A percentile compares a stretch with the other conserved stretches of the same genome.
These are phyloP conservation scores for Patella caerulea DNA, from an alignment of 2,888 invertebrate species.

Conservation along the genomic window DNA sequence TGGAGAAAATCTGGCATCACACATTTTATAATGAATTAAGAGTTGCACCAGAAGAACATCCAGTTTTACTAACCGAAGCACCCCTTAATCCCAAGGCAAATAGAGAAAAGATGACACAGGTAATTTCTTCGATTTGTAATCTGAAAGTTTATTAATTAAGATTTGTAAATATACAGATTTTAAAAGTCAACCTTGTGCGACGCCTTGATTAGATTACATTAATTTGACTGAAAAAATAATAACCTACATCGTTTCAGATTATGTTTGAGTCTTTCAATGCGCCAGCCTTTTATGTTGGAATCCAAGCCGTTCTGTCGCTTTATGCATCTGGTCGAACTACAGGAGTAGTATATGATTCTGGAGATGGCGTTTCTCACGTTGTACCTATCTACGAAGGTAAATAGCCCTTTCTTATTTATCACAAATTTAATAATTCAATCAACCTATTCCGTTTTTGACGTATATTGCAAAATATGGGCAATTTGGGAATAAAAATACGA, in stretches of 20 bases:
- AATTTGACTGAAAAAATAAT: no score
- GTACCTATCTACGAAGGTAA: conserved; percentile 88
- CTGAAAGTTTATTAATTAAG: no score
- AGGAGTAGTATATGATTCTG: conserved; percentile 58
- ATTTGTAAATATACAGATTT: no score
- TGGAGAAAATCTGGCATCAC: conserved; percentile 69
- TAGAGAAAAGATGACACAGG: conserved; percentile 87
- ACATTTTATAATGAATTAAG: conserved; percentile 66
- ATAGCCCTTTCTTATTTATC: no score
- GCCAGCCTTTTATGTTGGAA: conserved; percentile 59
- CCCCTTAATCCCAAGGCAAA: conserved; percentile 91
- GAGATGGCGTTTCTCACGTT: conserved; percentile 76
- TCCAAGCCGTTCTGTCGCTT: conserved; percentile 60
- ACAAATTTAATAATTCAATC: no score
- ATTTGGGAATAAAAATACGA: neutral
- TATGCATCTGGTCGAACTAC: conserved; percentile 81
- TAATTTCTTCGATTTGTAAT: conserved; percentile 5
- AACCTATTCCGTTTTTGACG: neutral
- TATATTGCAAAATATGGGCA: neutral
- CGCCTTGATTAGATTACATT: no score
- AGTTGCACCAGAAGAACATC: conserved; percentile 82
- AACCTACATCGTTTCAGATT: conserved; percentile 29
- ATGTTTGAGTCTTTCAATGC: conserved; percentile 48
- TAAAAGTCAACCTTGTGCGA: no score
- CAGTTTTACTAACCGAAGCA: conserved; percentile 88